Evolutionary conservation across 2,113 vertebrate species (phyloP), one percentile per base, ranked within the genome.

Genomic region (Corynorhinus townsendii): DNA sequence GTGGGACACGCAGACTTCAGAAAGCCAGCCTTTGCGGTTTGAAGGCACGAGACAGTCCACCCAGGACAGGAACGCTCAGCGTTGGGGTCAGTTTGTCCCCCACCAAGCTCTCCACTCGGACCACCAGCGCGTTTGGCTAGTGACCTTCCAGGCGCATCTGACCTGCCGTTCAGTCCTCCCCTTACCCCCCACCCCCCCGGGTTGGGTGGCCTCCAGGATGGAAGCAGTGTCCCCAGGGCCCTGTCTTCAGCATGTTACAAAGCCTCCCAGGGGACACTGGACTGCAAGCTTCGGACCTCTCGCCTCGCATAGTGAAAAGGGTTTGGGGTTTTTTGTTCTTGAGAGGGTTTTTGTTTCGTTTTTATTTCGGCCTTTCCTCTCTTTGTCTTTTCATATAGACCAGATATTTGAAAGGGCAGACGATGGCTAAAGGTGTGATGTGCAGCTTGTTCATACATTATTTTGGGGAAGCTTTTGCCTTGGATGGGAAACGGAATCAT

Each of bases 351-450:
- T 87, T 90, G 38, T 84, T 96, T 93, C 45, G 15, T 68, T 96
- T 97, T 96, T 83, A 69, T 97, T 98, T 98, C 97, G 98, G 98
- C 98, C 98, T 98, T 98, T 98, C 97, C 98, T 98, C 96, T 98
- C 96, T 97, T 96, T 89, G 98, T 99, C 97, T 98, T 97, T 98
- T 96, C 97, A 97, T 93, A 98, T 98, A 98, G 98, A 98, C 97
- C 98, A 98, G 98, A 98, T 98, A 98, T 98, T 98, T 98, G 98
- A 98, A 99, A 98, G 98, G 98, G 98, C 97, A 98, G 98, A 98
- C 97, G 97, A 98, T 98, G 98, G 98, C 98, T 98, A 96, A 99
- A 97, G 96, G 98, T 98, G 98, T 97, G 89, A 97, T 28, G 97
- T 98, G 96, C 94, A 95, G 96, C 96, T 96, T 95, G 97, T 96